These are phyloP conservation scores for Melanotaenia boesemani DNA, from an alignment of 2,797 vertebrate genomes.

Conservation along the genomic window DNA sequence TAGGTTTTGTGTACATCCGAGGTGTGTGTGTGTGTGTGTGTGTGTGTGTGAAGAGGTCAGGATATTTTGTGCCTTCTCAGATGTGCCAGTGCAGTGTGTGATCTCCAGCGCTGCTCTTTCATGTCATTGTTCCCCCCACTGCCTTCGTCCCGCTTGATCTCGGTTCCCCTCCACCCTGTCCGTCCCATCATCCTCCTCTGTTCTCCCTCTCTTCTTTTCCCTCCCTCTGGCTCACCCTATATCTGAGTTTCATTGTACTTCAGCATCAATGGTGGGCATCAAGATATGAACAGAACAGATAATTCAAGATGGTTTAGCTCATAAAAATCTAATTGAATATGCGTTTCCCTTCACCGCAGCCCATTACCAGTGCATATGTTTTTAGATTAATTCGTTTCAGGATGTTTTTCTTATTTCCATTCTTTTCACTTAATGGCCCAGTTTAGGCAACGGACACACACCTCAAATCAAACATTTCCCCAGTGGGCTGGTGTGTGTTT, in stretches of 20 bases:
- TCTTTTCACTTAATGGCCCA: slow-evolving; percentile 1
- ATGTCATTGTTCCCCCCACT: slow-evolving; percentile 81
- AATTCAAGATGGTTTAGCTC: slow-evolving; percentile 22
- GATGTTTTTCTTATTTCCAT: slow-evolving; percentile 7
- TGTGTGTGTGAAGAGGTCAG: slow-evolving; percentile 69
- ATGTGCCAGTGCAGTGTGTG: slow-evolving; percentile 77
- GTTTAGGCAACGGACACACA: background rate
- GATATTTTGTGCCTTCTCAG: slow-evolving; percentile 77
- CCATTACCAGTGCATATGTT: slow-evolving; percentile 3
- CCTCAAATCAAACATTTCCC: too few species aligned
- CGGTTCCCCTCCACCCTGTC: slow-evolving; percentile 33
- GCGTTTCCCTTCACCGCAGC: slow-evolving; percentile 20
- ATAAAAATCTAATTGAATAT: slow-evolving; percentile 30
- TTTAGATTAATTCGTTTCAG: background rate
- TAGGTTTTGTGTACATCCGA: slow-evolving; percentile 3
- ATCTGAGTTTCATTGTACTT: slow-evolving; percentile 15
- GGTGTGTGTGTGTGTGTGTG: slow-evolving; percentile 13
- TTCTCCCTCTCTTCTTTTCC: slow-evolving; percentile 13
- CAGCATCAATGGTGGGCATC: slow-evolving; percentile 11
- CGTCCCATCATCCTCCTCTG: slow-evolving; percentile 40
- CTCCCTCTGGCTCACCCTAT: slow-evolving; percentile 6
- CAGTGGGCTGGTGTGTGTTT: too few species aligned
- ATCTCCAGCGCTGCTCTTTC: slow-evolving; percentile 81
- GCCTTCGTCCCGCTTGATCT: slow-evolving; percentile 77
- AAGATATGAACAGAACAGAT: background rate